A percentile compares a stretch with the other conserved stretches of the same genome.
Evolutionary conservation across 2,888 invertebrate species (phyloP).

Genomic region (Leptinotarsa peninsularis): DNA sequence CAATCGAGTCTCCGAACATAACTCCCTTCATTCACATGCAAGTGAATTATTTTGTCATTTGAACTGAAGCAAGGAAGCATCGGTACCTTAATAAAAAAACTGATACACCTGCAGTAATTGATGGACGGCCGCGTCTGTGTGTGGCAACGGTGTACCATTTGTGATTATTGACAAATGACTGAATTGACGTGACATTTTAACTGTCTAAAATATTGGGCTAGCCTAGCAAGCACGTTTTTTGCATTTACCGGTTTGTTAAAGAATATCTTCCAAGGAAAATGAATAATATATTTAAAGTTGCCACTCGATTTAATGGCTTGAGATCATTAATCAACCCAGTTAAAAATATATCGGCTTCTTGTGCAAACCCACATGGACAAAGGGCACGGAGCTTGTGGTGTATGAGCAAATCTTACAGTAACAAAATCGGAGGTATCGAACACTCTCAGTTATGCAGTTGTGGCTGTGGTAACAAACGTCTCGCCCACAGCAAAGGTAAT

Average conservation of each 20-base stretch:
- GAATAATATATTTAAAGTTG: constrained; percentile 77
- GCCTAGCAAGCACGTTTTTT: background rate
- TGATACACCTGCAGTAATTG: too few relatives aligned
- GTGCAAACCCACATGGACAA: constrained; percentile 67
- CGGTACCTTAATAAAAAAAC: too few relatives aligned
- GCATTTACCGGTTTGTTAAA: background rate
- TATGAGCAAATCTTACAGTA: constrained; percentile 70
- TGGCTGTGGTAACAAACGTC: constrained; percentile 71
- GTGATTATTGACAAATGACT: too few relatives aligned
- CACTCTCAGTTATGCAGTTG: constrained; percentile 76
- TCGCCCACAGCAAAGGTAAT: constrained; percentile 79
- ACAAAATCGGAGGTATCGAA: constrained; percentile 65
- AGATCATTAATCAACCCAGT: constrained; percentile 58
- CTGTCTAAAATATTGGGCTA: too few relatives aligned
- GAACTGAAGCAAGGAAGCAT: too few relatives aligned
- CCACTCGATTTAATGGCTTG: constrained; percentile 66
- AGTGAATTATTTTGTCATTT: too few relatives aligned
- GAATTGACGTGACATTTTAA: too few relatives aligned
- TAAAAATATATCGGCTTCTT: constrained; percentile 57
- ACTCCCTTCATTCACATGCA: too few relatives aligned
- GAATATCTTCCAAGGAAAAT: constrained; percentile 66
- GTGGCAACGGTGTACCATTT: too few relatives aligned
- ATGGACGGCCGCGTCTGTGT: too few relatives aligned
- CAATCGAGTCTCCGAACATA: too few relatives aligned
- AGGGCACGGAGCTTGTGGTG: constrained; percentile 80